These are phyloP conservation scores for Eurois occulta DNA, from an alignment of 2,888 invertebrate genomes.

Conservation along the genomic window DNA sequence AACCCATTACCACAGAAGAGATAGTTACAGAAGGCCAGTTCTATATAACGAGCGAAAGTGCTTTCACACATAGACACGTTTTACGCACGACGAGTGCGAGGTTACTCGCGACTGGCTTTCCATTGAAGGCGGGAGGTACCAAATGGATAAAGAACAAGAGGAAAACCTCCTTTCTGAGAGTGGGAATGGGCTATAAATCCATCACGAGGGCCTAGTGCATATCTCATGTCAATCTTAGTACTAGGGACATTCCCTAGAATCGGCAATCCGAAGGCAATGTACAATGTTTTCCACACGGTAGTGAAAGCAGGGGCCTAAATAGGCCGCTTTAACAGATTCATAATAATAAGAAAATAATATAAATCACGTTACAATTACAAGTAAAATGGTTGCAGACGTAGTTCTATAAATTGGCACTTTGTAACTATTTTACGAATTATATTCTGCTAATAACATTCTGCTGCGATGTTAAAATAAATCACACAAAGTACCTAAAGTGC, in stretches of 20 bases:
- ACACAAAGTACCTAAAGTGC: neutral
- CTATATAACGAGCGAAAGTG: neutral
- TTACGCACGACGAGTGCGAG: neutral
- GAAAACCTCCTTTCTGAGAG: neutral
- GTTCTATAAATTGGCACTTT: too few species aligned
- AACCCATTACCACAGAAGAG: slow-evolving; percentile 10
- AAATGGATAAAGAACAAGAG: neutral
- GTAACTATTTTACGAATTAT: too few species aligned
- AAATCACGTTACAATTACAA: too few species aligned
- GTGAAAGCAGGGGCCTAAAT: neutral
- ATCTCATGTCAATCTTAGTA: neutral
- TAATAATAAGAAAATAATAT: too few species aligned
- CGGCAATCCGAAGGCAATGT: neutral
- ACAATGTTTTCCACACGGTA: neutral
- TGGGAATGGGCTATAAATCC: neutral
- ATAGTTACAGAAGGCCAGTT: neutral
- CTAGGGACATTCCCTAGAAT: neutral
- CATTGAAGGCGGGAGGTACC: neutral
- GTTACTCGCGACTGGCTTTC: neutral
- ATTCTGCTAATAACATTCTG: too few species aligned
- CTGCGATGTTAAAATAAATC: too few species aligned
- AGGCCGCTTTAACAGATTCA: neutral
- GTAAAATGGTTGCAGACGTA: too few species aligned
- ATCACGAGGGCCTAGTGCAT: neutral
- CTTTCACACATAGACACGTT: neutral